Evolutionary conservation across 1,140 invertebrate species (phyloP), one percentile per base, ranked within the genome.

Genomic region (Scaptomyza hsui): DNA sequence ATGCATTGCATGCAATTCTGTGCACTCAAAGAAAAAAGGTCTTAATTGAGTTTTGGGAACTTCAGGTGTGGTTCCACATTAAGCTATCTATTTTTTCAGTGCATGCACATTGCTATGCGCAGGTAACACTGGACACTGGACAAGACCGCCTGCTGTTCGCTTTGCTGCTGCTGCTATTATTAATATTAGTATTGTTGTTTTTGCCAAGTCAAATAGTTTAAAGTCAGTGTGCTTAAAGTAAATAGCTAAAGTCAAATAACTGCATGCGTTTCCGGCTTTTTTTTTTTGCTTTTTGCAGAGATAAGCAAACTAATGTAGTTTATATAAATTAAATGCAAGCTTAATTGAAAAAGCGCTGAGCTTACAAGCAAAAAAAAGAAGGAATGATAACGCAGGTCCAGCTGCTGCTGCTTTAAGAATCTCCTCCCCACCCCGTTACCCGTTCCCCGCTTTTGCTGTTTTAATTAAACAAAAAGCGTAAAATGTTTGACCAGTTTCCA

Each of bases 391-490:
- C 18, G 29, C 18, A 35, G n/a, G 18, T 39, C 7, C 7, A 16
- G 35, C 16, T n/a, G 39, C 7, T 9, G 35, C 16, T 49, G 52
- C 45, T 57, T 42, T 48, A 61, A 73, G 73, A 13, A 45, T 47
- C 48, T 21, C n/a, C 6, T 2, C 26, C 6, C 26, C 26, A 7
- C 24, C 24, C 5, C 6, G 24, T 26, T 2, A 1, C 7, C 6
- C 9, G 13, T 39, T 12, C 6, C 9, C 18, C 64, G 77, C 78
- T 86, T 70, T 78, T 86, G 82, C 82, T 73, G 88, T 88, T 88
- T 88, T 86, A 86, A 88, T 86, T 86, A 85, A 86, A 86, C 81
- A 81, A 86, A 86, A 86, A 86, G 77, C 81, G 77, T 81, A 71
- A 85, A 85, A 86, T 86, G 81, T 81, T 86, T 85, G 82, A 75